Conservation (phyloP, 2,113 vertebrate genomes). For the Mesocricetus auratus region DNA sequence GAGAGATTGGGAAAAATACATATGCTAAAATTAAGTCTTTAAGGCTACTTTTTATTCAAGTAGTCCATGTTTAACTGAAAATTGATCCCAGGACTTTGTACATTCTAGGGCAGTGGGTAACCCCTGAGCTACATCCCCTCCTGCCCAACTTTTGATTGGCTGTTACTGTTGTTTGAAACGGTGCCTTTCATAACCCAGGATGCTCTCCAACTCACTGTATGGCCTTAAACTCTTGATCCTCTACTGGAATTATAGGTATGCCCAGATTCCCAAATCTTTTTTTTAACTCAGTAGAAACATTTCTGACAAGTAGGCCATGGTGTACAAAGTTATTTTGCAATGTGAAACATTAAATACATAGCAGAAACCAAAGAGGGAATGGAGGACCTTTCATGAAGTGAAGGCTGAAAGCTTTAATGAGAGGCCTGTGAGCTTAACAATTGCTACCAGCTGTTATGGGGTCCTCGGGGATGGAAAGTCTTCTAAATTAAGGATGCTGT, state of each 20-base stretch:
- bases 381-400: neutral
- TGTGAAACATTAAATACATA: slow-evolving; percentile 23
- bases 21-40: slow-evolving; percentile 25
- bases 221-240: neutral
- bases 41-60: neutral
- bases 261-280: neutral
- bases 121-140: neutral
- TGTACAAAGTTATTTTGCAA: neutral
- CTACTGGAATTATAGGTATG: neutral
- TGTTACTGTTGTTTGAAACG: neutral
- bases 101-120: neutral
- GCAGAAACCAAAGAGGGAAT: neutral
- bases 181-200: neutral
- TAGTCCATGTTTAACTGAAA: neutral
- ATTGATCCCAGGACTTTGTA: neutral
- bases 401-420: neutral
- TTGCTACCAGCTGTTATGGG: neutral
- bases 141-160: neutral
- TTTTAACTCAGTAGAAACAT: neutral
- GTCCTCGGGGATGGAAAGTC: neutral
- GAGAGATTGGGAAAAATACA: neutral
- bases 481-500: neutral
- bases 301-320: neutral
- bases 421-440: neutral
- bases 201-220: neutral